These are phyloP conservation scores for Chelonus formosanus DNA, from an alignment of 2,888 invertebrate genomes.

Conservation along the genomic window DNA sequence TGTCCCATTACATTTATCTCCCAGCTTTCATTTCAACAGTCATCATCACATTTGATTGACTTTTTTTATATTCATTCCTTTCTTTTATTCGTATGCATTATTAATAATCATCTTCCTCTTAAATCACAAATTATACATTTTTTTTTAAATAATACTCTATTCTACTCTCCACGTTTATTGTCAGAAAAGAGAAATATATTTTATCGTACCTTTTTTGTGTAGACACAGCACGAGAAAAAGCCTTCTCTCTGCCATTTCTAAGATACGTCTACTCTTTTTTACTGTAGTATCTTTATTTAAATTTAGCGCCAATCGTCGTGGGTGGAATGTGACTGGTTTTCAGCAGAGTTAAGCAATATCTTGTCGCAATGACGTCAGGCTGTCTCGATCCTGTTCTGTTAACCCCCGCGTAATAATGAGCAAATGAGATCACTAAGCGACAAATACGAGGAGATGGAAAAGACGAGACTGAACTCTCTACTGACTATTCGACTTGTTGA, in stretches of 20 bases:
- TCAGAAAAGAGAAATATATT: too few relatives aligned
- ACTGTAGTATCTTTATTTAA: conserved; percentile 45
- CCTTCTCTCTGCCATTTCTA: neutral
- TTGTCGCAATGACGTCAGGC: conserved; percentile 52
- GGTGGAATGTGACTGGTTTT: conserved; percentile 46
- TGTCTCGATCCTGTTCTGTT: conserved; percentile 44
- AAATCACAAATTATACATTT: neutral
- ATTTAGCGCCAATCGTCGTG: conserved; percentile 56
- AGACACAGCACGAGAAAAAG: neutral
- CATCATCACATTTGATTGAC: conserved; percentile 13
- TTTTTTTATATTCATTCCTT: neutral
- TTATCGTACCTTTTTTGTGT: neutral
- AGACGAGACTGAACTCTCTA: conserved; percentile 18
- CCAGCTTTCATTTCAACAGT: conserved; percentile 22
- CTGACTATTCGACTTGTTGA: conserved; percentile 22
- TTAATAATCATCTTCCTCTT: conserved; percentile 3
- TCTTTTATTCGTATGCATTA: neutral
- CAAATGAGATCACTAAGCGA: conserved; percentile 46
- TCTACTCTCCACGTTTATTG: too few relatives aligned
- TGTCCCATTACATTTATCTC: neutral
- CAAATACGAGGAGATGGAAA: conserved; percentile 44
- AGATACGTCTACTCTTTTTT: conserved; percentile 2
- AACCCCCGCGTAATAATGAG: conserved; percentile 28
- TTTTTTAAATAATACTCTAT: neutral
- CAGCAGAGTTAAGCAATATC: conserved; percentile 49